phyloP scores from a whole-genome alignment of 2,113 vertebrate species.

The Bos indicus region DNA sequence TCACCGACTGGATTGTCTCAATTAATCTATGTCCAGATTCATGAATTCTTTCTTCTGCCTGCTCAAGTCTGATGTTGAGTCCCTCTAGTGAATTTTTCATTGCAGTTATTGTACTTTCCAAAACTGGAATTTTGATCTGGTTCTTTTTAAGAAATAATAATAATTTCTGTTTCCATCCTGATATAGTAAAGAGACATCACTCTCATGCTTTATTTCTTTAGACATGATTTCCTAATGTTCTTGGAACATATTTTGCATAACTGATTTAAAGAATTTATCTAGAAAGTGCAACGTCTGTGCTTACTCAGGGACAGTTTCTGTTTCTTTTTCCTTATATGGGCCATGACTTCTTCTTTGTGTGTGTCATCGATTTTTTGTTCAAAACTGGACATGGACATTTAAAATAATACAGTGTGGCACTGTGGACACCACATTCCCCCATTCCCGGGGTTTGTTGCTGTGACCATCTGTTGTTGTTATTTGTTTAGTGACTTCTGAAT shows the following conservation, averaged over 20 bases:
- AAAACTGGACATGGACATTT: background rate
- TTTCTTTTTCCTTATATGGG: background rate
- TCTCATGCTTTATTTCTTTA: background rate
- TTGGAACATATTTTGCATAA: background rate
- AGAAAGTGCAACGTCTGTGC: background rate
- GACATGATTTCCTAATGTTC: background rate
- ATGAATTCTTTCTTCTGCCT: background rate
- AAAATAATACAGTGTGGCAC: background rate
- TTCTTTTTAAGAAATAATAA: background rate
- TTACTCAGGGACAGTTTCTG: background rate
- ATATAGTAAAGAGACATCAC: background rate
- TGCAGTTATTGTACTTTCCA: background rate
- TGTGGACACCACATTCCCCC: background rate
- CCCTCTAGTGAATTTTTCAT: background rate
- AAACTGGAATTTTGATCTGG: background rate
- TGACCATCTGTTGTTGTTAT: background rate
- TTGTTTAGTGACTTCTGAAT: background rate
- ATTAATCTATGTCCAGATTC: background rate
- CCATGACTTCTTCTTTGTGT: background rate
- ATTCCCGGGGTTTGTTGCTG: background rate
- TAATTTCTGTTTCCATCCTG: background rate
- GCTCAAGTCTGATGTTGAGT: background rate
- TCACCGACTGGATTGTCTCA: background rate
- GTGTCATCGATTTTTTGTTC: background rate
- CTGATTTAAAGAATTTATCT: background rate